Conservation (phyloP, 1,140 invertebrate species). For the Sipha flava region DNA sequence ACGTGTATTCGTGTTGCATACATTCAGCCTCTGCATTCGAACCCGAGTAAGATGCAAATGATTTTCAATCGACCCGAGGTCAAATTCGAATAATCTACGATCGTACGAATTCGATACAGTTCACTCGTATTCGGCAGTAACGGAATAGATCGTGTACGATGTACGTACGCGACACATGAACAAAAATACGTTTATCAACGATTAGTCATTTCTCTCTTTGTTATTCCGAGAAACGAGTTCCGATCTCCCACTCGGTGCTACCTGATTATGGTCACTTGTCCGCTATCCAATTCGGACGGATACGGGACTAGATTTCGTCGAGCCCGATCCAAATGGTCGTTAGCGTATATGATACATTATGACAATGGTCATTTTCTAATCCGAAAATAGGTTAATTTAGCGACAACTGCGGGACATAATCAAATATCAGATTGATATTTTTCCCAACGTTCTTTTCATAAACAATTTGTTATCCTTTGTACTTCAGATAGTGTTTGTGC, state of each 20-base stretch:
- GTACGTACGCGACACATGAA: not conserved
- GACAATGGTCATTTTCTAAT: not conserved
- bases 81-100: too few relatives aligned
- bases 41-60: too few relatives aligned
- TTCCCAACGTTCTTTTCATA: too few relatives aligned
- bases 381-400: not conserved
- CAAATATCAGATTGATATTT: not conserved
- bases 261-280: not conserved
- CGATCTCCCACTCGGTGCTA: not conserved
- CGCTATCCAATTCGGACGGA: not conserved
- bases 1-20: too few relatives aligned
- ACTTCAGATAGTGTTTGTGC: too few relatives aligned
- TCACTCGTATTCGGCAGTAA: too few relatives aligned
- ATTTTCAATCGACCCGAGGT: too few relatives aligned
- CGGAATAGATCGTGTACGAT: not conserved
- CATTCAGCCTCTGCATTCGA: too few relatives aligned
- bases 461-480: too few relatives aligned
- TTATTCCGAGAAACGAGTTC: not conserved
- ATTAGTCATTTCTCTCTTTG: not conserved
- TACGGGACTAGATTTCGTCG: not conserved
- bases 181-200: not conserved
- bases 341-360: too few relatives aligned
- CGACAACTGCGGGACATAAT: too few relatives aligned
- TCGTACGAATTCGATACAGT: too few relatives aligned
- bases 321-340: not conserved